phyloP scores from a whole-genome alignment of 2,888 invertebrate genomes.

The Idaea aversata region DNA sequence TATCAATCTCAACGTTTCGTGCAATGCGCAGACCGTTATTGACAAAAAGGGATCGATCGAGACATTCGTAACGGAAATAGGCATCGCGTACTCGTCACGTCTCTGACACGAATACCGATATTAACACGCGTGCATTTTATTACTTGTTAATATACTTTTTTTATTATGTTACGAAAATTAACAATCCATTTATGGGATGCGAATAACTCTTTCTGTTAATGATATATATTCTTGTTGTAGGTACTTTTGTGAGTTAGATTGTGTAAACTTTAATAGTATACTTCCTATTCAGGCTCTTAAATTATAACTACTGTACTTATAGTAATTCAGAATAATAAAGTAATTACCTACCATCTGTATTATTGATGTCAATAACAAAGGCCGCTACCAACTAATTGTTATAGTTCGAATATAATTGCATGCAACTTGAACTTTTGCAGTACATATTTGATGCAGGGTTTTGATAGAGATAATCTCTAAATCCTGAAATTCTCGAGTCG shows the following conservation, averaged over 20 bases:
- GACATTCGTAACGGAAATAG: conserved; percentile 74
- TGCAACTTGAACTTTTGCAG: too few species aligned
- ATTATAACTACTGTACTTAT: conserved; percentile 25
- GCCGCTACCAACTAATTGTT: not conserved
- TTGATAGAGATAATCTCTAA: too few species aligned
- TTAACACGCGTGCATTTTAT: conserved; percentile 67
- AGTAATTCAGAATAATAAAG: conserved; percentile 13
- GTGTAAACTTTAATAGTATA: conserved; percentile 18
- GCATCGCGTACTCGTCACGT: conserved; percentile 69
- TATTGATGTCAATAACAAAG: conserved; percentile 28
- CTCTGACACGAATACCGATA: conserved; percentile 72
- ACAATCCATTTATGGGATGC: conserved; percentile 43
- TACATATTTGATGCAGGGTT: too few species aligned
- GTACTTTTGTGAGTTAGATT: conserved; percentile 32
- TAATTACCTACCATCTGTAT: conserved; percentile 21
- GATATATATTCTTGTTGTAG: conserved; percentile 36
- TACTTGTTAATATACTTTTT: conserved; percentile 56
- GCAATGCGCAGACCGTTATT: conserved; percentile 71
- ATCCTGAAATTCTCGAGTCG: too few species aligned
- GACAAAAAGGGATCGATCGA: conserved; percentile 75
- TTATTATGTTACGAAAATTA: conserved; percentile 45
- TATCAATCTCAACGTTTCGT: conserved; percentile 75
- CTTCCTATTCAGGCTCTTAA: conserved; percentile 28
- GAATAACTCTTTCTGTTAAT: conserved; percentile 36
- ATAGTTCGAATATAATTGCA: too few species aligned